Evolutionary conservation across 2,888 invertebrate species (phyloP).

Genomic region (Belgica antarctica): DNA sequence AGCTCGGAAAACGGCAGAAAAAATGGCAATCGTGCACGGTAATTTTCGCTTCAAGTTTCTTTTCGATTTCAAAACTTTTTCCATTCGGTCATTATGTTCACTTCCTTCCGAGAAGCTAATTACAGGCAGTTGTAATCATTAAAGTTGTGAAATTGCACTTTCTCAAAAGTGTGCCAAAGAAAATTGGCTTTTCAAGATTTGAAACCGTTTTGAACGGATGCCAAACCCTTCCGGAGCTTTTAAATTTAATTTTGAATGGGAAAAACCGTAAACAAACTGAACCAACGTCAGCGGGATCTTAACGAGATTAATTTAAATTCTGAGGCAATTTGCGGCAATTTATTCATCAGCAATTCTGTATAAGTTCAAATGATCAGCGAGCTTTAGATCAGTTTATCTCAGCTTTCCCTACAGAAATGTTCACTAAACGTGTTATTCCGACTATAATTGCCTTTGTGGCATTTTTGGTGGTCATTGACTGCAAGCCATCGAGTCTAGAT

Average conservation of each 20-base stretch:
- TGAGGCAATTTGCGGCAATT: background rate
- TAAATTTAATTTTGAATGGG: too few relatives aligned
- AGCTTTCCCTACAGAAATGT: background rate
- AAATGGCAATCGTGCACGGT: constrained; percentile 7
- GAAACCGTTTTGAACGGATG: too few relatives aligned
- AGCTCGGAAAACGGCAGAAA: constrained; percentile 1
- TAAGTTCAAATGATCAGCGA: background rate
- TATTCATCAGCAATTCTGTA: background rate
- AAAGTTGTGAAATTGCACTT: background rate
- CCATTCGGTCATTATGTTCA: background rate
- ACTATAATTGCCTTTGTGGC: background rate
- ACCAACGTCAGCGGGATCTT: too few relatives aligned
- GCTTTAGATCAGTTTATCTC: background rate
- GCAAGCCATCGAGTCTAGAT: constrained; percentile 1
- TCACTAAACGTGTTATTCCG: background rate
- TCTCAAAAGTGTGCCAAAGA: background rate
- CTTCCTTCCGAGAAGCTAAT: constrained; percentile 3
- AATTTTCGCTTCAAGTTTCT: background rate
- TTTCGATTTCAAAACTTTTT: background rate
- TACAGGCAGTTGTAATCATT: background rate
- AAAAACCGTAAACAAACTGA: too few relatives aligned
- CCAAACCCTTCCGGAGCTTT: too few relatives aligned
- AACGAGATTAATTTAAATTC: too few relatives aligned
- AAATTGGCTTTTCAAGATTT: too few relatives aligned
- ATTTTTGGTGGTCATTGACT: background rate